Evolutionary conservation across 2,113 vertebrate species (phyloP).

Genomic region (Neolamprologus fasciatus): DNA sequence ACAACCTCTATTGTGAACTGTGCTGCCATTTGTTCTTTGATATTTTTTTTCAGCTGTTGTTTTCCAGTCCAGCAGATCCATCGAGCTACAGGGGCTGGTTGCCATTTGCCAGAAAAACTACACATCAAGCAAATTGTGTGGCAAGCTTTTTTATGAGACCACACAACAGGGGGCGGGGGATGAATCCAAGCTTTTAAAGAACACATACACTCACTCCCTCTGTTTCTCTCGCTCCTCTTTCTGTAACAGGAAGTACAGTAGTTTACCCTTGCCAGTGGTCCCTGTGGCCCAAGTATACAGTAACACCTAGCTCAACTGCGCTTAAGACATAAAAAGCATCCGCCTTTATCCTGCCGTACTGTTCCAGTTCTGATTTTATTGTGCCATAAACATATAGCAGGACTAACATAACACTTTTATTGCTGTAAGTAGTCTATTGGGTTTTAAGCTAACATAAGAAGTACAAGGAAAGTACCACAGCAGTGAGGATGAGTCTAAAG

Average conservation of each 20-base stretch:
- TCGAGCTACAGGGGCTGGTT: slow-evolving; percentile 27
- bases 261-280: slow-evolving; percentile 11
- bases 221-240: background rate
- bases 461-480: background rate
- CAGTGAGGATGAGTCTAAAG: background rate
- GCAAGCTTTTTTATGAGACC: slow-evolving; percentile 22
- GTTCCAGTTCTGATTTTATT: slow-evolving; percentile 43
- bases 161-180: background rate
- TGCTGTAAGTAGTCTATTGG: slow-evolving; percentile 23
- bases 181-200: slow-evolving; percentile 3
- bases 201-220: background rate
- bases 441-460: slow-evolving; percentile 11
- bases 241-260: background rate
- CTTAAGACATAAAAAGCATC: slow-evolving; percentile 30
- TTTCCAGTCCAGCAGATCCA: slow-evolving; percentile 38
- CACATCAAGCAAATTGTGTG: slow-evolving; percentile 46
- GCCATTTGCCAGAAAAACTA: slow-evolving; percentile 27
- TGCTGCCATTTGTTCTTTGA: background rate
- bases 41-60: background rate
- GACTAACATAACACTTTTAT: background rate
- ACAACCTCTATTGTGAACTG: background rate
- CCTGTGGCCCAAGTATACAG: background rate
- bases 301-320: slow-evolving; percentile 28
- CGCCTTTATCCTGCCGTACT: slow-evolving; percentile 19
- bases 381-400: slow-evolving; percentile 29